Conservation (phyloP, 2,888 invertebrate species). For the Macropis europaea region DNA sequence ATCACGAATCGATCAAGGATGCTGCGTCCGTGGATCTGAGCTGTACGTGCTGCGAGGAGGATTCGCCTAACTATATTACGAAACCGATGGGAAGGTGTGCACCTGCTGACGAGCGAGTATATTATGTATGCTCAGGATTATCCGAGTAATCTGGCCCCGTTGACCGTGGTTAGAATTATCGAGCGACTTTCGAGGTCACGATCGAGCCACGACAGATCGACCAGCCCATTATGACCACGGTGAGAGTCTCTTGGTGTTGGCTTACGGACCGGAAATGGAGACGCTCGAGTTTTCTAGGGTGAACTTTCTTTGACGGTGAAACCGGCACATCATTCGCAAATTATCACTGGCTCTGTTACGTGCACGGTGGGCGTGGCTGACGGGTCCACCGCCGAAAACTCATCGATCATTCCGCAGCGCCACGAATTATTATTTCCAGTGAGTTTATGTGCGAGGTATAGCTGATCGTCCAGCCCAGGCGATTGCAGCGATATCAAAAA, state of each 20-base stretch:
- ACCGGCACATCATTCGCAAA: not conserved
- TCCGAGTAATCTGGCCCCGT: slow-evolving; percentile 59
- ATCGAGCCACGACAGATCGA: slow-evolving; percentile 54
- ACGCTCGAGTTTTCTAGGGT: slow-evolving; percentile 67
- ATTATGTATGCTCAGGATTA: slow-evolving; percentile 69
- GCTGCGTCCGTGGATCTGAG: not conserved
- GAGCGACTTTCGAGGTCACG: slow-evolving; percentile 76
- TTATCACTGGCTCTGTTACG: no score
- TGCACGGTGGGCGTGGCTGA: no score
- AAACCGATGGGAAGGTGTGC: slow-evolving; percentile 30
- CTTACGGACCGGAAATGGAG: slow-evolving; percentile 64
- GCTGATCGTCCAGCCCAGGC: no score
- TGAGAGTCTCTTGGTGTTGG: slow-evolving; percentile 62
- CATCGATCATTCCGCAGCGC: not conserved
- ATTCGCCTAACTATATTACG: slow-evolving; percentile 43
- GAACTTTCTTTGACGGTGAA: slow-evolving; percentile 60
- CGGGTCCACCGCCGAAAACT: no score
- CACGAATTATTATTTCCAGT: not conserved
- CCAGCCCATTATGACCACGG: slow-evolving; percentile 44
- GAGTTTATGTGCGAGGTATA: not conserved
- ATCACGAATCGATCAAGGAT: not conserved
- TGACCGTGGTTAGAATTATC: slow-evolving; percentile 71
- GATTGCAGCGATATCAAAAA: no score
- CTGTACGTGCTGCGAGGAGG: not conserved
- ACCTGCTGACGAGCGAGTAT: slow-evolving; percentile 35